Base-by-base conservation (phyloP, 2,113 vertebrate species). In the Muntiacus muntjak region DNA sequence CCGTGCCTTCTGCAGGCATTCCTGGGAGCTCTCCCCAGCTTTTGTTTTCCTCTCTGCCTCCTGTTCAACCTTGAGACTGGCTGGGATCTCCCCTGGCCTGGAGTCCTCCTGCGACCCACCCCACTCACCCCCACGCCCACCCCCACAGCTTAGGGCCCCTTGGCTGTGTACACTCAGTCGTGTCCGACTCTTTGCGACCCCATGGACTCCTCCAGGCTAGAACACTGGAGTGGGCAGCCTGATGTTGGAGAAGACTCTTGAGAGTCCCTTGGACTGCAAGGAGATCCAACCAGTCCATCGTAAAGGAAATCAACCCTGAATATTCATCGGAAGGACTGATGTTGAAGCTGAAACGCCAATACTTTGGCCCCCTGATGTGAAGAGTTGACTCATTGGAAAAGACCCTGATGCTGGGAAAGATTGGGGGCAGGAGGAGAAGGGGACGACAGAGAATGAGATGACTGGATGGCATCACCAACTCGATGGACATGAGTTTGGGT, bases 71-170 rank as follows among this genome's bases (percentile, higher is more conserved):
- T 84, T 19, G 58, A 15, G 6, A 57, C 52, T 55, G 45, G 3
- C 84, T 47, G 26, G 30, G 71, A 23, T 19, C 45, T 94, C 30
- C 8, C 54, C 64, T 55, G 30, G 11, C 26, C 62, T 9, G 13
- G n/a, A 83, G 6, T 67, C 55, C 88, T 16, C 26, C 93, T 64
- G 21, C 21, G 60, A 17, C 57, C 5, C 71, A 50, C 16, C 13
- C n/a, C 10, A 4, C 14, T 0, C 28, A 5, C 28, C 9, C 21
- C 17, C 21, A 19, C 4, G 0, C 30, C 0, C 19, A 2, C n/a
- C 9, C 12, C 13, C 9, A 15, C 23, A 45, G 45, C 36, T 36
- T 33, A 33, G 60, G 28, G 17, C 52, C 36, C 7, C 19, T 71
- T 23, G 21, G 19, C n/a, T 21, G n/a, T 71, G 17, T 71, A 21